These are phyloP conservation scores for Drosophila triauraria DNA, from an alignment of 1,140 invertebrate species.

Conservation along the genomic window DNA sequence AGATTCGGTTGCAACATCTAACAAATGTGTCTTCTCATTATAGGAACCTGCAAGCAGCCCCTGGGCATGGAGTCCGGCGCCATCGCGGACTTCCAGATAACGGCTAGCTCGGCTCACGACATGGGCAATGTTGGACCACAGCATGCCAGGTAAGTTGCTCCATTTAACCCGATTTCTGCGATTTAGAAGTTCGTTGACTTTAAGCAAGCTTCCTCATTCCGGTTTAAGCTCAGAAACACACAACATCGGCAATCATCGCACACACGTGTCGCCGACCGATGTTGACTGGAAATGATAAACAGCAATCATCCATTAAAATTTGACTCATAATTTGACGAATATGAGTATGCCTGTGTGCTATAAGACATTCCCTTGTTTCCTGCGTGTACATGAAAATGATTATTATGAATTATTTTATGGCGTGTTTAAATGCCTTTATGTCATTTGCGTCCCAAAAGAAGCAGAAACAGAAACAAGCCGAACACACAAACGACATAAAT, in stretches of 20 bases:
- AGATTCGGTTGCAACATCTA: slow-evolving; percentile 35
- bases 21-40: slow-evolving; percentile 73
- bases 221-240: slow-evolving; percentile 2
- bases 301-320: slow-evolving; percentile 68
- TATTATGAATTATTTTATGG: slow-evolving; percentile 80
- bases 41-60: slow-evolving; percentile 92
- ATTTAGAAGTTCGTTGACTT: slow-evolving; percentile 10
- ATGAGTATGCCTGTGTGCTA: slow-evolving; percentile 6
- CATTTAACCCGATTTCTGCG: neutral
- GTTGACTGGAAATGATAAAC: slow-evolving; percentile 65
- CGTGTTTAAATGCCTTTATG: slow-evolving; percentile 81
- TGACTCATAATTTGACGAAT: slow-evolving; percentile 57
- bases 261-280: slow-evolving; percentile 49
- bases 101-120: slow-evolving; percentile 95
- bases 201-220: slow-evolving; percentile 1
- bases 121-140: slow-evolving; percentile 95
- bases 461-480: slow-evolving; percentile 60
- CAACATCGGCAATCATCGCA: slow-evolving; percentile 10
- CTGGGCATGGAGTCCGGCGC: slow-evolving; percentile 96
- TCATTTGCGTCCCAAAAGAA: slow-evolving; percentile 53
- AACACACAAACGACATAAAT: slow-evolving; percentile 75
- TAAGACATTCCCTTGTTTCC: slow-evolving; percentile 45
- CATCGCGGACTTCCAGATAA: slow-evolving; percentile 94
- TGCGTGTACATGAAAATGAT: slow-evolving; percentile 65
- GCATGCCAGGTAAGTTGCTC: slow-evolving; percentile 92